Evolutionary conservation across 2,113 vertebrate genomes (phyloP), one percentile per base, ranked within the genome.

Genomic region (Chiloscyllium plagiosum): DNA sequence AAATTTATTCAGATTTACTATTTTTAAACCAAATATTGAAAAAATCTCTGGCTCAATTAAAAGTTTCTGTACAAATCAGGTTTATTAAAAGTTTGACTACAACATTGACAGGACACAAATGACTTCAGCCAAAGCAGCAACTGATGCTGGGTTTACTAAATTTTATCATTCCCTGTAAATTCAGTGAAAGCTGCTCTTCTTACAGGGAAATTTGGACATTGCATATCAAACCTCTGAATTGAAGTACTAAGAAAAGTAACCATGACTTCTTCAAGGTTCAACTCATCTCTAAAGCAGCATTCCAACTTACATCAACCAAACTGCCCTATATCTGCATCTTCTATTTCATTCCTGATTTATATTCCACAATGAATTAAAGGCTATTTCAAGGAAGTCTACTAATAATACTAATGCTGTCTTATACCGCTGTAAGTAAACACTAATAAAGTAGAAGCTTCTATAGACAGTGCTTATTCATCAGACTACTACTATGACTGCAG

Each of bases 21-120:
- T 47, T 47, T 47, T 47, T 47, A 47, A 47, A 47, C 42, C 42
- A 47, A 1, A 47, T 47, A 47, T 47, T 47, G 42, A 47, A 96
- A 97, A 96, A 96, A 96, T 96, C 97, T 96, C 96, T n/a, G 94
- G 52, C 76, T 96, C 96, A 95, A 96, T 96, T 96, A 95, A 96
- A 96, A 86, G 96, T 97, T 66, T 96, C 96, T 95, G 96, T 96
- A 96, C 86, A 96, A 97, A 97, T 97, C 97, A 96, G 96, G 95
- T 96, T 96, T 20, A 83, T 52, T 85, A 96, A 61, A 61, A 96
- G 96, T 78, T 96, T 96, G 96, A 97, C 96, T 96, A 96, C 80
- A 96, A 96, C 95, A 97, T 24, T 95, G 96, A 96, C 95, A 89
- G 10, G 95, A 96, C 95, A 96, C 96, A 97, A 97, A 96, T 96